Evolutionary conservation across 2,888 invertebrate species (phyloP).

Genomic region (Rhagophthalmus giganteus): DNA sequence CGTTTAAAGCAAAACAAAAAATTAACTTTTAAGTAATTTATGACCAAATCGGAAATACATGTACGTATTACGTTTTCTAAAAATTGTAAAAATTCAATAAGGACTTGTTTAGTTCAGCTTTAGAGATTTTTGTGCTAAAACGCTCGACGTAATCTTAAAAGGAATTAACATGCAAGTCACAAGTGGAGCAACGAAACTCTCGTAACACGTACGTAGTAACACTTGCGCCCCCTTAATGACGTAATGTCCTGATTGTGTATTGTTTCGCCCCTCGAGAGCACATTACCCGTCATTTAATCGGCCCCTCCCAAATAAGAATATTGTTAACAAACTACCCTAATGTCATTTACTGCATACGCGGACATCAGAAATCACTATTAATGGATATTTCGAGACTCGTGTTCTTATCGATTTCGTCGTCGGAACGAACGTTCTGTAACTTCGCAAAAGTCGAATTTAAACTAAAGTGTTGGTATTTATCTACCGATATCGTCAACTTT

Average conservation of each 20-base stretch:
- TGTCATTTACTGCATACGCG: conserved; percentile 35
- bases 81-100: too few relatives aligned
- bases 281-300: conserved; percentile 54
- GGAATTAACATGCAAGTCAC: conserved; percentile 28
- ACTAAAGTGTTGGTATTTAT: too few relatives aligned
- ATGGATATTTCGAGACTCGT: conserved; percentile 36
- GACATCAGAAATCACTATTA: conserved; percentile 33
- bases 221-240: conserved; percentile 52
- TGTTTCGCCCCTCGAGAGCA: conserved; percentile 52
- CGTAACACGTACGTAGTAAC: conserved; percentile 40
- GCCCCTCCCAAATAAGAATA: conserved; percentile 52
- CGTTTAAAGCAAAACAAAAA: too few relatives aligned
- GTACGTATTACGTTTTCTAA: too few relatives aligned
- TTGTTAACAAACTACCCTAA: conserved; percentile 52
- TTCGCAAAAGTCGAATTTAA: too few relatives aligned
- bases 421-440: conserved; percentile 4
- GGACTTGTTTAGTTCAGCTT: too few relatives aligned
- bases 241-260: conserved; percentile 57
- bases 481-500: too few relatives aligned
- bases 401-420: neutral
- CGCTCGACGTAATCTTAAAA: conserved; percentile 15
- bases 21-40: too few relatives aligned
- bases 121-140: too few relatives aligned
- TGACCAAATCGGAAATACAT: too few relatives aligned
- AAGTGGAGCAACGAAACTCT: conserved; percentile 27